phyloP scores from a whole-genome alignment of 1,140 invertebrate genomes.

The Pemphigus obesinymphae region DNA sequence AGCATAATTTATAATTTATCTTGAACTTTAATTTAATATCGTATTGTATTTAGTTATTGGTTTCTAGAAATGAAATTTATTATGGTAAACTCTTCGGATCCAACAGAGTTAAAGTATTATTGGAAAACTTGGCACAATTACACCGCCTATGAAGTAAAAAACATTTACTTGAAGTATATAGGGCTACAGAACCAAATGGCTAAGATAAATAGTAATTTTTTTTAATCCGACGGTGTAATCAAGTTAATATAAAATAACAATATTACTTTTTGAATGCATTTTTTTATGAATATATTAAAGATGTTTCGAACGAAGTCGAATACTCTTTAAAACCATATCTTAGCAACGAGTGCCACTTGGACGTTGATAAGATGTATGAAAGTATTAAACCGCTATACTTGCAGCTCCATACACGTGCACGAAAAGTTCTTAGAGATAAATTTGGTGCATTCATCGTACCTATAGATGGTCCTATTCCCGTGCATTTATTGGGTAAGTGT shows the following conservation, averaged over 20 bases:
- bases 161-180: conserved; percentile 5
- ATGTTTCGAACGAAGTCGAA: neutral
- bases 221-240: too few relatives aligned
- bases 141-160: neutral
- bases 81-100: neutral
- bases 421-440: conserved; percentile 15
- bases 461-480: neutral
- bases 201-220: neutral
- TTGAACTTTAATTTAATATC: too few relatives aligned
- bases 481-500: conserved; percentile 27
- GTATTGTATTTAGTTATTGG: neutral
- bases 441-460: neutral
- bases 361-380: neutral
- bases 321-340: neutral
- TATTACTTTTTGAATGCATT: too few relatives aligned
- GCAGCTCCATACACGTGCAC: neutral
- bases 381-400: neutral
- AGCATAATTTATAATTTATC: too few relatives aligned
- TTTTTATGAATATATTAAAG: neutral
- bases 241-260: too few relatives aligned
- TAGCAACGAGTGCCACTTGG: neutral
- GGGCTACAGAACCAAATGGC: neutral
- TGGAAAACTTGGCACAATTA: conserved; percentile 32
- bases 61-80: neutral
- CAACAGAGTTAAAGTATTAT: conserved; percentile 14